A percentile compares a stretch with the other conserved stretches of the same genome.
These are phyloP conservation scores for Drosophila paramelanica DNA, from an alignment of 2,888 invertebrate species.

Conservation along the genomic window DNA sequence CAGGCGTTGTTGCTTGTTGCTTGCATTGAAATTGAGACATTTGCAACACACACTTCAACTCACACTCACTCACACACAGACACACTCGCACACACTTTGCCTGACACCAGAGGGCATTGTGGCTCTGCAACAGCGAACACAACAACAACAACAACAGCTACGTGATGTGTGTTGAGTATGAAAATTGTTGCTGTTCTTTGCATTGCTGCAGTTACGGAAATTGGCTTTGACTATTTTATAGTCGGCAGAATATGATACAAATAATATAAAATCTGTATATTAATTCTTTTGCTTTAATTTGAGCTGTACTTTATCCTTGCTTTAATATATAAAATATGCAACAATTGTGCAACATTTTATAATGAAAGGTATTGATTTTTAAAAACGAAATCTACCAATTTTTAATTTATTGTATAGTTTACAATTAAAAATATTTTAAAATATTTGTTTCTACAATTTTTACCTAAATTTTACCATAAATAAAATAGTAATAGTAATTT, in stretches of 20 bases:
- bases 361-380: too few relatives aligned
- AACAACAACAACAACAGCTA: slow-evolving; percentile 11
- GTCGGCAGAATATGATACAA: not conserved
- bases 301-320: too few relatives aligned
- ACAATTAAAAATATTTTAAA: too few relatives aligned
- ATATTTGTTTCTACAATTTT: too few relatives aligned
- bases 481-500: too few relatives aligned
- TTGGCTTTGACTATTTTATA: not conserved
- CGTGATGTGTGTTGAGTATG: slow-evolving; percentile 7
- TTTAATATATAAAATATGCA: too few relatives aligned
- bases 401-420: too few relatives aligned
- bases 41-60: slow-evolving; percentile 49
- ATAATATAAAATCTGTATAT: not conserved
- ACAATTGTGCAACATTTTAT: too few relatives aligned
- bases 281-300: too few relatives aligned
- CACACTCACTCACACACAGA: slow-evolving; percentile 1
- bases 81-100: slow-evolving; percentile 14
- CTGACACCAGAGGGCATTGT: slow-evolving; percentile 22
- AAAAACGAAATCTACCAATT: too few relatives aligned
- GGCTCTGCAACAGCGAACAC: slow-evolving; percentile 13
- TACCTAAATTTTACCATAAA: too few relatives aligned
- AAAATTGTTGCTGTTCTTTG: not conserved
- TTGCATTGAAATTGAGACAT: slow-evolving; percentile 75
- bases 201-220: not conserved
- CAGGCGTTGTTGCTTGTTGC: slow-evolving; percentile 49